Conservation (phyloP, 1,140 invertebrate genomes). For the Bombus polaris region DNA sequence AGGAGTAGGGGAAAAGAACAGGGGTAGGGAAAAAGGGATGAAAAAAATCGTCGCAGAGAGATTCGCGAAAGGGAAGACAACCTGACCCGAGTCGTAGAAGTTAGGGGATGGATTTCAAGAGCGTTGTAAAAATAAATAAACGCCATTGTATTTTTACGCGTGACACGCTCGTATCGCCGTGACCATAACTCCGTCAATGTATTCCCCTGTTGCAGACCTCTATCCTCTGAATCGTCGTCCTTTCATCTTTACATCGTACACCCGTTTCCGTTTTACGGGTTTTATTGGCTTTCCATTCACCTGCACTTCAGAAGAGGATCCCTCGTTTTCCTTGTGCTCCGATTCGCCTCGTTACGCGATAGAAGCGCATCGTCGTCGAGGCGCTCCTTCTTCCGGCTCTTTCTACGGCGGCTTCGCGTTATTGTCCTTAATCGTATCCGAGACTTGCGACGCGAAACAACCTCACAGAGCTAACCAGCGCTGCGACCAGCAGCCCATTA, state of each 20-base stretch:
- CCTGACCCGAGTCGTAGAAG: neutral
- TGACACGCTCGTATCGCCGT: no score
- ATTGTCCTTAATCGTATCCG: slow-evolving; percentile 38
- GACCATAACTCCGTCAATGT: no score
- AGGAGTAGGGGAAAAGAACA: no score
- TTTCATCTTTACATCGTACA: slow-evolving; percentile 47
- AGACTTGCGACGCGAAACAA: slow-evolving; percentile 31
- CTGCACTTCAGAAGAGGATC: slow-evolving; percentile 3
- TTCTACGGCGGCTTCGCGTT: slow-evolving; percentile 13
- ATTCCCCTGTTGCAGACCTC: no score
- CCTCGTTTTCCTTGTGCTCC: neutral
- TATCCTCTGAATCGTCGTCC: neutral
- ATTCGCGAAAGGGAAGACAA: neutral
- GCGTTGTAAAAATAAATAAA: slow-evolving; percentile 15
- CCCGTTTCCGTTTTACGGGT: slow-evolving; percentile 41
- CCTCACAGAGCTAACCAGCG: neutral
- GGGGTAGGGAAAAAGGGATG: neutral
- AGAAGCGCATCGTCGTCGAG: neutral
- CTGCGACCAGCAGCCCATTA: slow-evolving; percentile 19
- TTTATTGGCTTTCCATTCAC: slow-evolving; percentile 50
- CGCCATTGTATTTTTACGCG: slow-evolving; percentile 5
- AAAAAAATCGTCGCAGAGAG: neutral
- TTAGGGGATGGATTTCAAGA: slow-evolving; percentile 16
- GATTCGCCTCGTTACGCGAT: slow-evolving; percentile 20
- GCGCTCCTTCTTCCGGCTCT: neutral